A percentile compares a stretch with the other conserved stretches of the same genome.
These are phyloP conservation scores for Piliocolobus tephrosceles DNA, from an alignment of 2,113 vertebrate genomes.

Conservation along the genomic window DNA sequence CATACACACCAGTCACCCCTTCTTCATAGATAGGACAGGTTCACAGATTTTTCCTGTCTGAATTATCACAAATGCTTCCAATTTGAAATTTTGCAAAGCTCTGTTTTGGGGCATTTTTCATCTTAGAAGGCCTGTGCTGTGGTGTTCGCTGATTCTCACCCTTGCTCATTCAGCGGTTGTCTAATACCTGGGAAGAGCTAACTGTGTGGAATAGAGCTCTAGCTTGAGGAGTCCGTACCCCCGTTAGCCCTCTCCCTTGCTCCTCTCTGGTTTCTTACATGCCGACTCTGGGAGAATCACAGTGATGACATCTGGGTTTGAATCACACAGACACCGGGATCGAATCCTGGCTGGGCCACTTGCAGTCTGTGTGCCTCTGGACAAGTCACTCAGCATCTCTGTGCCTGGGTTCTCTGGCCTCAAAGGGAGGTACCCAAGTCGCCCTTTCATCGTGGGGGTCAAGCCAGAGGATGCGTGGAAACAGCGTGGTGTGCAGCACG, in stretches of 20 bases:
- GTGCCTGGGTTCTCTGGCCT: neutral
- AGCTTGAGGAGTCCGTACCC: neutral
- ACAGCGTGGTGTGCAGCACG: fast-evolving
- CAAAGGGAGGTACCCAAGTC: neutral
- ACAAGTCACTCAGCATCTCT: neutral
- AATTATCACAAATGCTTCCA: neutral
- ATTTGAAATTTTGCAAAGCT: neutral
- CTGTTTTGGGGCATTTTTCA: fast-evolving
- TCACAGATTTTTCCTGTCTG: neutral
- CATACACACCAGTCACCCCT: neutral
- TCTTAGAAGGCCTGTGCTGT: neutral
- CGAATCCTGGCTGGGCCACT: neutral
- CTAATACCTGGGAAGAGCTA: neutral
- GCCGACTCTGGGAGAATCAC: neutral
- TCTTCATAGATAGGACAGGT: neutral
- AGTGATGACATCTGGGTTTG: neutral
- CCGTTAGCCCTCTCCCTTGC: neutral
- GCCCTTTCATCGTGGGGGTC: fast-evolving
- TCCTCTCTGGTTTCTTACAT: neutral
- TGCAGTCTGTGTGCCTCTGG: neutral
- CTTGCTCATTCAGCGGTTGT: fast-evolving
- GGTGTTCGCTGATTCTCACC: fast-evolving
- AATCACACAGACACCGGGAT: neutral
- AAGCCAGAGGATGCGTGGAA: neutral
- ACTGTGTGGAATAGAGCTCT: fast-evolving